Evolutionary conservation across 2,113 vertebrate species (phyloP).

Genomic region (Psettodes erumei): DNA sequence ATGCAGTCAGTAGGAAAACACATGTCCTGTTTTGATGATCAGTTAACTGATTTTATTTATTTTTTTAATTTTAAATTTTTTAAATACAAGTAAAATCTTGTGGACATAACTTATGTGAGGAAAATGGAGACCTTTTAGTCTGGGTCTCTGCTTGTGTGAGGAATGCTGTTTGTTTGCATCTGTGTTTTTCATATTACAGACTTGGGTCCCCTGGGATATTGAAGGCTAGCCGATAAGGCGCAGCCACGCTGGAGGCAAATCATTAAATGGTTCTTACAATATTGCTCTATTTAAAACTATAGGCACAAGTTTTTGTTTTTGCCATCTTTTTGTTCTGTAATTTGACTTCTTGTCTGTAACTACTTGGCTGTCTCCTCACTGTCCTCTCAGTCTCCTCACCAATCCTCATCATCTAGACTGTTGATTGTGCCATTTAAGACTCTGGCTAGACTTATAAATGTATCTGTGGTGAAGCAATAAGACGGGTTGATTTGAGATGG

Average conservation of each 20-base stretch:
- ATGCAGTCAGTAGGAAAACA: constrained; percentile 7
- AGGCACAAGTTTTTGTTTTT: constrained; percentile 79
- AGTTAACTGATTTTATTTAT: neutral
- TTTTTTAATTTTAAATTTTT: constrained; percentile 21
- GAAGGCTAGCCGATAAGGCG: constrained; percentile 87
- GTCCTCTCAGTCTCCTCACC: constrained; percentile 32
- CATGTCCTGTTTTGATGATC: constrained; percentile 24
- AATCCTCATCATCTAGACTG: constrained; percentile 28
- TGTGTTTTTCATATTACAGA: constrained; percentile 89
- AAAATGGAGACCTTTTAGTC: constrained; percentile 62
- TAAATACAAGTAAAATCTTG: constrained; percentile 26
- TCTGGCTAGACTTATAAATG: constrained; percentile 50
- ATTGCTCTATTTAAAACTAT: constrained; percentile 84
- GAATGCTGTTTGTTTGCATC: constrained; percentile 87
- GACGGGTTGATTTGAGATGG: neutral
- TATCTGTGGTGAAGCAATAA: neutral
- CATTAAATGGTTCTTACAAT: constrained; percentile 85
- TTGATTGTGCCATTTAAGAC: constrained; percentile 44
- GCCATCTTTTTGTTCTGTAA: constrained; percentile 68
- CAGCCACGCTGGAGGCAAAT: constrained; percentile 87
- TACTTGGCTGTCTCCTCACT: constrained; percentile 42
- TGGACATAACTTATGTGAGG: constrained; percentile 32
- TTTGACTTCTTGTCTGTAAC: constrained; percentile 48
- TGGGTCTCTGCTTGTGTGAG: constrained; percentile 81
- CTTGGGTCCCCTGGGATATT: constrained; percentile 87